Percentiles rank a stretch among this genome's conserved stretches.
Conservation (phyloP, 2,113 vertebrate genomes). For the Siphamia tubifer region DNA sequence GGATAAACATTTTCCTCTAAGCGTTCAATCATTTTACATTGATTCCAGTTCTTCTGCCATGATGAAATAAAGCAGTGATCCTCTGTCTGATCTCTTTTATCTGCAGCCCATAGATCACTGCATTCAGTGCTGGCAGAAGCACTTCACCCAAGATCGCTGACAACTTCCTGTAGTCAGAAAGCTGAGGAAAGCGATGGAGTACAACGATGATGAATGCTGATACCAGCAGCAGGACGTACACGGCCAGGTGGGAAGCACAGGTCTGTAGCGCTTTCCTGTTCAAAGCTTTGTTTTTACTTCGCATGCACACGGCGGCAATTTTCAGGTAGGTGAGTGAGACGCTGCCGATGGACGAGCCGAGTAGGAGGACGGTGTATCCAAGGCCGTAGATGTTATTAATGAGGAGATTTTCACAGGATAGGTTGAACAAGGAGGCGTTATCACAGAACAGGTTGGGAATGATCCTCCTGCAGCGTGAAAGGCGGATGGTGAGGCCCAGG, state of each 20-base stretch:
- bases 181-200: conserved; percentile 37
- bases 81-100: conserved; percentile 47
- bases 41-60: not conserved
- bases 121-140: conserved; percentile 39
- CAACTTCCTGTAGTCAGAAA: conserved; percentile 29
- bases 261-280: conserved; percentile 57
- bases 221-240: conserved; percentile 39
- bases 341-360: conserved; percentile 17
- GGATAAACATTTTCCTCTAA: too few relatives aligned
- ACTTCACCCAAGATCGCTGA: conserved; percentile 25
- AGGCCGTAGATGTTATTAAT: conserved; percentile 57
- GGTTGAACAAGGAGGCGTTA: conserved; percentile 24
- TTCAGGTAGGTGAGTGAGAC: conserved; percentile 47
- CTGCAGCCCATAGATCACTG: conserved; percentile 63
- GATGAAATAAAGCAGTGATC: not conserved
- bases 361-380: not conserved
- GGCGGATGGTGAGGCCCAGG: conserved; percentile 5
- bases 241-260: conserved; percentile 44
- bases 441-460: conserved; percentile 23
- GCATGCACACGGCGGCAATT: conserved; percentile 30
- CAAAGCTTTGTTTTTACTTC: conserved; percentile 7
- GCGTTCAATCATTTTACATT: not conserved
- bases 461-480: conserved; percentile 3
- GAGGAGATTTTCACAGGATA: conserved; percentile 2
- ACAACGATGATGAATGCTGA: not conserved